Conservation (phyloP, 2,888 invertebrate genomes). For the Spisula subtruncata region DNA sequence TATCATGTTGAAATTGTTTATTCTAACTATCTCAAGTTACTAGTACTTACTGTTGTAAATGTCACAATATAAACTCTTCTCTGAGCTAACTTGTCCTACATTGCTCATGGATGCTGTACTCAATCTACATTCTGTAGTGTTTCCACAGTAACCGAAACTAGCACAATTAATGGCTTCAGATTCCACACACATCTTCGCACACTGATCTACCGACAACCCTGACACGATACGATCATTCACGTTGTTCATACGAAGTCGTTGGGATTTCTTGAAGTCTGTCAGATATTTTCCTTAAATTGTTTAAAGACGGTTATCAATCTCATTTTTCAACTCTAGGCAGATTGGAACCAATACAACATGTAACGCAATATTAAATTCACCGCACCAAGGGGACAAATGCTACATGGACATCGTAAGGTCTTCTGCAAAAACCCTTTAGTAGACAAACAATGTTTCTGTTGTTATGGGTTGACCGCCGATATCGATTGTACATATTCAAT, state of each 20-base stretch:
- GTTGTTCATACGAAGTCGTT: conserved; percentile 67
- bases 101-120: conserved; percentile 74
- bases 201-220: conserved; percentile 74
- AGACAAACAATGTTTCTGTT: too few relatives aligned
- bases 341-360: too few relatives aligned
- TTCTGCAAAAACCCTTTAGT: too few relatives aligned
- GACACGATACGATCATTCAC: conserved; percentile 73
- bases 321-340: too few relatives aligned
- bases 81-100: conserved; percentile 75
- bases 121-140: conserved; percentile 78
- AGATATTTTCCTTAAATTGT: conserved; percentile 76
- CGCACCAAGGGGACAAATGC: too few relatives aligned
- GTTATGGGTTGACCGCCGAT: too few relatives aligned
- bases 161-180: conserved; percentile 76
- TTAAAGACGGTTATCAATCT: background rate
- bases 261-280: conserved; percentile 75
- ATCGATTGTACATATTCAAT: too few relatives aligned
- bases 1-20: too few relatives aligned
- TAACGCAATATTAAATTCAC: too few relatives aligned
- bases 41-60: conserved; percentile 78
- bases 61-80: conserved; percentile 75
- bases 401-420: too few relatives aligned
- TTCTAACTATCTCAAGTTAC: too few relatives aligned
- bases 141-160: conserved; percentile 82
- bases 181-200: conserved; percentile 81